Conservation (phyloP, 1,140 invertebrate genomes). For the Drosophila sturtevanti region DNA sequence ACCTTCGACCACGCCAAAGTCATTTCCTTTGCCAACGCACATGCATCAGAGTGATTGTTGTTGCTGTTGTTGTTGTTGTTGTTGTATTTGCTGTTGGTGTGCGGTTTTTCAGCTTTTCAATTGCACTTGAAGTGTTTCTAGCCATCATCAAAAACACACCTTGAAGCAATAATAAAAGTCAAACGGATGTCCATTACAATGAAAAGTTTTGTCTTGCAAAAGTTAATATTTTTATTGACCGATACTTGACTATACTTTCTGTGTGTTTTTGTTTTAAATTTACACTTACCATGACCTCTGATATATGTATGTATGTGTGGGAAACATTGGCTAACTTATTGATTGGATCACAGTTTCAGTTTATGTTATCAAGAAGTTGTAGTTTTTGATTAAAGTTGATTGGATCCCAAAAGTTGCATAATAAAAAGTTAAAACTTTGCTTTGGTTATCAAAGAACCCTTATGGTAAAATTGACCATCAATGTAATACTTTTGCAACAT, state of each 20-base stretch:
- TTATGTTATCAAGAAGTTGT: conserved; percentile 7
- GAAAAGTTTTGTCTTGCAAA: conserved; percentile 43
- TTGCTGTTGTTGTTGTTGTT: conserved; percentile 1
- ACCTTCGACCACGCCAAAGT: conserved; percentile 52
- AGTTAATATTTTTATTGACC: conserved; percentile 56
- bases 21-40: conserved; percentile 73
- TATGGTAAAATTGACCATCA: neutral
- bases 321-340: neutral
- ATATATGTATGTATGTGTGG: neutral
- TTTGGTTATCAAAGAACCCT: neutral
- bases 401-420: conserved; percentile 21
- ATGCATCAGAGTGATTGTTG: conserved; percentile 20
- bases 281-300: conserved; percentile 33
- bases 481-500: neutral
- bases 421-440: conserved; percentile 8
- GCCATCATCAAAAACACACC: conserved; percentile 42
- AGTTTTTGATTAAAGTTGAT: conserved; percentile 45
- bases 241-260: conserved; percentile 8
- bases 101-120: conserved; percentile 57
- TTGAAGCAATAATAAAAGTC: conserved; percentile 58
- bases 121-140: conserved; percentile 70
- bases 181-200: conserved; percentile 60
- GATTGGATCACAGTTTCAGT: conserved; percentile 16
- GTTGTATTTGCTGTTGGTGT: conserved; percentile 19
- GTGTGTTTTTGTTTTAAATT: conserved; percentile 41